These are phyloP conservation scores for Chloropsis cyanopogon DNA, from an alignment of 2,113 vertebrate species.

Conservation along the genomic window DNA sequence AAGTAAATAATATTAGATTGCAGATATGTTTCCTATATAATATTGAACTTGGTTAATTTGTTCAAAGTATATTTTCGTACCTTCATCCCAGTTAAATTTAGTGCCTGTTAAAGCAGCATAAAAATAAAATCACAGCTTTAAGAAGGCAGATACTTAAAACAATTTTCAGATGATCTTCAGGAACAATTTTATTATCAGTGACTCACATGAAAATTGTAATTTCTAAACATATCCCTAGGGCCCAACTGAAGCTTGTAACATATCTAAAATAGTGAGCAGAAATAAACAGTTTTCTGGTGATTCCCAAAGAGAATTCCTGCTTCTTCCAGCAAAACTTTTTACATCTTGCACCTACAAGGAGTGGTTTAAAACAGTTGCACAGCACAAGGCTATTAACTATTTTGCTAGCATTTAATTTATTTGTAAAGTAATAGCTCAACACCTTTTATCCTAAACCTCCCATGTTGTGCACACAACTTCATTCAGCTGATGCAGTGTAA, in stretches of 20 bases:
- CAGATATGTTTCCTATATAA: not conserved
- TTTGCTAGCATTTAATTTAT: not conserved
- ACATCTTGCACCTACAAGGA: not conserved
- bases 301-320: not conserved
- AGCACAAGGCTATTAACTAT: not conserved
- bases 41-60: not conserved
- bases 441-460: not conserved
- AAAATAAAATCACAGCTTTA: not conserved
- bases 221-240: slow-evolving; percentile 39
- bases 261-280: not conserved
- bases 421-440: not conserved
- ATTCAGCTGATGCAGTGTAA: not conserved
- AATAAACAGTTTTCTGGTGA: not conserved
- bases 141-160: slow-evolving; percentile 21
- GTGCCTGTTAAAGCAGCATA: not conserved
- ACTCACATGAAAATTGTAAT: slow-evolving; percentile 37
- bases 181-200: slow-evolving; percentile 24
- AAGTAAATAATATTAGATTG: not conserved
- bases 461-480: not conserved
- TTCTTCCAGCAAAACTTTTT: slow-evolving; percentile 8
- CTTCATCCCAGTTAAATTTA: not conserved
- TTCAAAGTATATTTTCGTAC: not conserved
- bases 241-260: not conserved
- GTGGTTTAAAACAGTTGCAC: not conserved
- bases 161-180: slow-evolving; percentile 37